Base-by-base conservation (phyloP, 2,888 invertebrate genomes). In the Dugesia japonica region DNA sequence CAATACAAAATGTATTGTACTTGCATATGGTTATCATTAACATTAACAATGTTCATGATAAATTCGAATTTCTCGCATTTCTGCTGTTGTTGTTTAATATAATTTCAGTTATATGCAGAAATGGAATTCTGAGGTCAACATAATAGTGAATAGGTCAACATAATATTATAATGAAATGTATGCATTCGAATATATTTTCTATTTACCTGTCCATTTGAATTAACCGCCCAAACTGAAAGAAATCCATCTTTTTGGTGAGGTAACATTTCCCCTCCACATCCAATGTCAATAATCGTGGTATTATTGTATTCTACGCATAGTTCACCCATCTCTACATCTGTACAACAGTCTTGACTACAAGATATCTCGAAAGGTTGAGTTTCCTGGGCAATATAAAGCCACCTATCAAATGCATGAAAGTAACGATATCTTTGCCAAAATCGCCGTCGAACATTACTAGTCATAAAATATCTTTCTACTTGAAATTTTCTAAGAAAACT, bases 181-280 rank as follows among this genome's bases (percentile, higher is more conserved):
- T n/a, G n/a, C n/a, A n/a, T n/a, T n/a, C n/a, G n/a, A 31, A 7
- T 31, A 31, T 7, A 31, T 13, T 31, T 31, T 7, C 4, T 31
- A 31, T 7, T 83, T 85, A 90, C 91, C 82, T 92, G 87, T 75
- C 93, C 93, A 82, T 92, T 90, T 33, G 92, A 90, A 28, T 94
- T 94, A 75, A 94, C 91, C 13, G 92, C 91, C 94, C 94, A 94
- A 9, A 94, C 92, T 78, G 90, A 86, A 81, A 92, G 87, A 42
- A 88, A 81, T 27, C 91, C 91, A 20, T 88, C 86, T 78, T 88
- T 87, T 26, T 90, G 90, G 82, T 90, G 90, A 74, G 91, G 89
- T 80, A 92, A 88, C 82, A 89, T 89, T 82, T 89, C 89, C 28
- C 93, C 92, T 38, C 93, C 92, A 80, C 92, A 89, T 78, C 90